Conservation (phyloP, 2,113 vertebrate species). For the Ictalurus furcatus region DNA sequence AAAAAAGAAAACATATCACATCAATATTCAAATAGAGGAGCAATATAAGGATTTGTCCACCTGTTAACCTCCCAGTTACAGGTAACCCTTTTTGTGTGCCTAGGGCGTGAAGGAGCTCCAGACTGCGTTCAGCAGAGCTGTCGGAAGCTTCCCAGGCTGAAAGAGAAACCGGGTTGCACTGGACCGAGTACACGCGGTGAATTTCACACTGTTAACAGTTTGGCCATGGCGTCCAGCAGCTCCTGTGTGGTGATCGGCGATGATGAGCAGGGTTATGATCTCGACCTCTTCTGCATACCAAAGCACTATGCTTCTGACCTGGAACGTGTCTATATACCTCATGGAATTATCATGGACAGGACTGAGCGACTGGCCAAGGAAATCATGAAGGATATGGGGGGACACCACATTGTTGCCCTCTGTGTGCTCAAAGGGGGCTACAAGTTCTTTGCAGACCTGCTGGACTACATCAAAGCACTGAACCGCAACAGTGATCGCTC, state of each 20-base stretch:
- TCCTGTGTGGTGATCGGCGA: slow-evolving; percentile 88
- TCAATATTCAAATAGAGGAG: no score
- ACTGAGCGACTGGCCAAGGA: slow-evolving; percentile 94
- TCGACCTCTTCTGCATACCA: slow-evolving; percentile 97
- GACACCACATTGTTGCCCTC: slow-evolving; percentile 94
- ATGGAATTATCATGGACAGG: slow-evolving; percentile 97
- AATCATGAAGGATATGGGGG: slow-evolving; percentile 97
- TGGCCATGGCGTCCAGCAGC: slow-evolving; percentile 79
- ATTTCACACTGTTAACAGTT: neutral
- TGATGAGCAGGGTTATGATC: slow-evolving; percentile 93
- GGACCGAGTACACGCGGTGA: neutral
- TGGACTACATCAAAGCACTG: slow-evolving; percentile 98
- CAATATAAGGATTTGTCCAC: no score
- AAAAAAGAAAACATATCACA: no score
- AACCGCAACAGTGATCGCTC: slow-evolving; percentile 97
- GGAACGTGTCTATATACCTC: slow-evolving; percentile 95
- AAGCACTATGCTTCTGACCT: slow-evolving; percentile 91
- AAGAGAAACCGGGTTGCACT: neutral
- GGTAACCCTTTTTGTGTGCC: no score
- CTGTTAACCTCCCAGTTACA: no score
- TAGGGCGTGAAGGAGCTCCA: slow-evolving; percentile 1
- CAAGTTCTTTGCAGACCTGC: slow-evolving; percentile 97
- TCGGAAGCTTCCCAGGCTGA: neutral
- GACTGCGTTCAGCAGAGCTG: neutral
- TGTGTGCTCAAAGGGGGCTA: slow-evolving; percentile 98